Conservation (phyloP, 2,888 invertebrate genomes). For the Tribolium freemani region DNA sequence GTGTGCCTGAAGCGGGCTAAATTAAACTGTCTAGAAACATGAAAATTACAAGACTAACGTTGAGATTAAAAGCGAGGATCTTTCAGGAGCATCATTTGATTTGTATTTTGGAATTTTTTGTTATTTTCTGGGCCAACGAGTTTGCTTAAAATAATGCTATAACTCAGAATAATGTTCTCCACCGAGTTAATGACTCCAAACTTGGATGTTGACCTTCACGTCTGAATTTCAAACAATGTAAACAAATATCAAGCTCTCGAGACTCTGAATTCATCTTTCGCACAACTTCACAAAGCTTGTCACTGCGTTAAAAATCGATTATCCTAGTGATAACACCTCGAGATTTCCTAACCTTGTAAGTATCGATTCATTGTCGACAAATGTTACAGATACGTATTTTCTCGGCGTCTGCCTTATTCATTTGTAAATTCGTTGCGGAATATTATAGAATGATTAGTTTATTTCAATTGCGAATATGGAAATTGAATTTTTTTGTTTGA, state of each 20-base stretch:
- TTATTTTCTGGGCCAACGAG: background rate
- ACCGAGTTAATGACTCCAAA: slow-evolving; percentile 27
- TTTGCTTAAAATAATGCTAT: too few relatives aligned
- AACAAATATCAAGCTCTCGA: background rate
- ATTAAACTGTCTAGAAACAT: background rate
- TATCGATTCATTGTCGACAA: slow-evolving; percentile 33
- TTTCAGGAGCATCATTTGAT: too few relatives aligned
- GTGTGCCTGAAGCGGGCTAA: background rate
- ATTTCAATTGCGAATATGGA: background rate
- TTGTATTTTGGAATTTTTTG: background rate
- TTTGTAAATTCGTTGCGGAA: slow-evolving; percentile 17
- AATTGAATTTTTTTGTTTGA: background rate
- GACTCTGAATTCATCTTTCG: background rate
- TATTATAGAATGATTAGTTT: slow-evolving; percentile 2
- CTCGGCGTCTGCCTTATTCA: slow-evolving; percentile 2
- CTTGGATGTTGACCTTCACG: slow-evolving; percentile 33
- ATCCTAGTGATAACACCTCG: background rate
- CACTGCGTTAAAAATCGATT: background rate
- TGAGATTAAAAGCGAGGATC: too few relatives aligned
- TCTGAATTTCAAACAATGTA: slow-evolving; percentile 25
- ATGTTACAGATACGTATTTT: slow-evolving; percentile 34
- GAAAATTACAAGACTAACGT: background rate
- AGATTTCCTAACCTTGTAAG: slow-evolving; percentile 13
- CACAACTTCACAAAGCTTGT: too few relatives aligned
- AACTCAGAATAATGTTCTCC: too few relatives aligned